A percentile compares a stretch with the other conserved stretches of the same genome.
Conservation (phyloP, 2,797 vertebrate genomes). For the Linurgus olivaceus region DNA sequence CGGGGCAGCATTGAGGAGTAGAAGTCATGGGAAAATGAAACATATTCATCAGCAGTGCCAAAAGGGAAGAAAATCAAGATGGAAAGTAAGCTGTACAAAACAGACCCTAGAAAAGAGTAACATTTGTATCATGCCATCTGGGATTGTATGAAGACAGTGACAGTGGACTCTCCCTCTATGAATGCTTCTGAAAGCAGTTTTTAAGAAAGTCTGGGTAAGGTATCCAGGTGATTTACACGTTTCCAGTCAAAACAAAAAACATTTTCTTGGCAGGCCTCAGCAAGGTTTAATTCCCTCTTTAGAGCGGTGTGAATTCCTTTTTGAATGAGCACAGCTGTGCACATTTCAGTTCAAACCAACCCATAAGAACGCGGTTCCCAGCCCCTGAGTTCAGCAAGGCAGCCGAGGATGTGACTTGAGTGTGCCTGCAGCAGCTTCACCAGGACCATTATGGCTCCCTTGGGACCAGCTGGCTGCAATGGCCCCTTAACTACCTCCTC, state of each 20-base stretch:
- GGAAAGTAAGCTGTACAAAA: not conserved
- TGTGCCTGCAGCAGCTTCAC: not conserved
- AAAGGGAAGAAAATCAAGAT: not conserved
- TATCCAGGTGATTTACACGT: not conserved
- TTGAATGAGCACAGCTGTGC: not conserved
- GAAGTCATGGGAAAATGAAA: not conserved
- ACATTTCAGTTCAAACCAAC: not conserved
- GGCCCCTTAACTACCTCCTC: not conserved
- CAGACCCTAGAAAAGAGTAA: not conserved
- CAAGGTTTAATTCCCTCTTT: not conserved
- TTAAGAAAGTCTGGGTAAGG: not conserved
- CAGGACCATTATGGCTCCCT: rapidly evolving
- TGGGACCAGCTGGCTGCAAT: not conserved
- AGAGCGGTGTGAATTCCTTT: not conserved
- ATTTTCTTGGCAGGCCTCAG: not conserved
- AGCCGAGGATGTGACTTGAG: not conserved
- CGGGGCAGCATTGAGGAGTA: rapidly evolving
- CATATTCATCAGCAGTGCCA: not conserved
- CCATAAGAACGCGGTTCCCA: rapidly evolving
- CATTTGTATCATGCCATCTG: not conserved
- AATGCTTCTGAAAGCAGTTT: not conserved
- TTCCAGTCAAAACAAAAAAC: not conserved
- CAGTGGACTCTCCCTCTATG: not conserved
- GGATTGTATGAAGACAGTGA: not conserved
- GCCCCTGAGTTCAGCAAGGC: not conserved